Evolutionary conservation across 1,140 invertebrate species (phyloP).

Genomic region (Lineus longissimus): DNA sequence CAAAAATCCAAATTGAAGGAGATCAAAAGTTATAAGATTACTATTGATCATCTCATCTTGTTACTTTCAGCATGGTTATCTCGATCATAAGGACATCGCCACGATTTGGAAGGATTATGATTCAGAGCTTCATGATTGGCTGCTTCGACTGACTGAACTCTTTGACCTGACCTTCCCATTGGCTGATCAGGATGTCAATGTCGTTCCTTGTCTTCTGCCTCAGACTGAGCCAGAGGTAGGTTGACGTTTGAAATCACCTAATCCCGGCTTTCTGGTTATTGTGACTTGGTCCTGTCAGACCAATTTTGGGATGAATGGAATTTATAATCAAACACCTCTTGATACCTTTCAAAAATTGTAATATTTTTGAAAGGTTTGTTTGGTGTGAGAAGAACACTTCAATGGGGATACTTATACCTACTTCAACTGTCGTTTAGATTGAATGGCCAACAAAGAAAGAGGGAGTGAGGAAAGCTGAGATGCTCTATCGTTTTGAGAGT

Average conservation of each 20-base stretch:
- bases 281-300: background rate
- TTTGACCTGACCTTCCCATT: constrained; percentile 52
- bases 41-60: background rate
- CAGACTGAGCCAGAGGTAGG: constrained; percentile 24
- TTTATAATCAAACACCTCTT: too few relatives aligned
- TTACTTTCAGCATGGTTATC: constrained; percentile 38
- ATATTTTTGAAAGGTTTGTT: too few relatives aligned
- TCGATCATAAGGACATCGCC: constrained; percentile 38
- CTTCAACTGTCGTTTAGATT: too few relatives aligned
- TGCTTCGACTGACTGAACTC: constrained; percentile 49
- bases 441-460: constrained; percentile 20
- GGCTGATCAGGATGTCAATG: constrained; percentile 36
- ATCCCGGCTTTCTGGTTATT: background rate
- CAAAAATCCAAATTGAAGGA: too few relatives aligned
- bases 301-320: background rate
- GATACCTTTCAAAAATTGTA: too few relatives aligned
- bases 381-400: too few relatives aligned
- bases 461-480: constrained; percentile 34
- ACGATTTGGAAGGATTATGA: constrained; percentile 43
- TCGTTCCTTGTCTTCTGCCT: constrained; percentile 49
- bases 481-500: constrained; percentile 47
- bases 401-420: too few relatives aligned
- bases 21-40: too few relatives aligned
- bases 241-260: too few relatives aligned
- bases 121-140: constrained; percentile 42